Base-by-base conservation (phyloP, 2,113 vertebrate species). In the Promerops cafer region DNA sequence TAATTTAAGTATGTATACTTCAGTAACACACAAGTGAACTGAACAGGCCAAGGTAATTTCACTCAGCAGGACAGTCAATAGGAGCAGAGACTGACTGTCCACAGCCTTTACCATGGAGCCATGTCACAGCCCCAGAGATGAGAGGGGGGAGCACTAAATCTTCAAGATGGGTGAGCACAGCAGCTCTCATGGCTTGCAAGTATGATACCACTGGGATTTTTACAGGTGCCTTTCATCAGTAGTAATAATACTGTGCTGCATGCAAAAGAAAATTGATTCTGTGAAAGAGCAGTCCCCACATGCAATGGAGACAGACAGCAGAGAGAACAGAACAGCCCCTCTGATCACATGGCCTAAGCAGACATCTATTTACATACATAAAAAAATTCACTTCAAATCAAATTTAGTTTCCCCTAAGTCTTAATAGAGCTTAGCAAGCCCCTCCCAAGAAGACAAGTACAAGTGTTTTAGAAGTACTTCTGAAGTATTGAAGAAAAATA, bases 271-370 rank as follows among this genome's bases (percentile, higher is more conserved):
- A 91, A 52, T 10, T 37, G 7, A 11, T 21, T n/a, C 33, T 42
- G n/a, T 60, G 47, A 39, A 78, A 70, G 0, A 78, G 12, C 0
- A 22, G 26, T 30, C 11, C 14, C 31, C 39, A 24, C 13, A 56
- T 0, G 0, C 39, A 75, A 70, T 0, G 9, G 56, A 65, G 70
- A 84, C 1, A 54, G 23, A 16, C 30, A 80, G 59, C 4, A 89
- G 42, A 71, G 75, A 65, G 63, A 69, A 37, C 10, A 53, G 42
- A 69, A 37, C 28, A 53, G 31, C 21, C 52, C 39, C 33, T 83
- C 68, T 59, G 16, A 65, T 30, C 47, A 66, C 50, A 54, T 2
- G 4, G 54, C 54, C 37, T 57, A 65, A 83, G 56, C 30, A 59
- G 30, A 54, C 4, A 54, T 13, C 15, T 53, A 42, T 49, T 85